Base-by-base conservation (phyloP, 2,888 invertebrate species). In the Hypomecis atomaria region DNA sequence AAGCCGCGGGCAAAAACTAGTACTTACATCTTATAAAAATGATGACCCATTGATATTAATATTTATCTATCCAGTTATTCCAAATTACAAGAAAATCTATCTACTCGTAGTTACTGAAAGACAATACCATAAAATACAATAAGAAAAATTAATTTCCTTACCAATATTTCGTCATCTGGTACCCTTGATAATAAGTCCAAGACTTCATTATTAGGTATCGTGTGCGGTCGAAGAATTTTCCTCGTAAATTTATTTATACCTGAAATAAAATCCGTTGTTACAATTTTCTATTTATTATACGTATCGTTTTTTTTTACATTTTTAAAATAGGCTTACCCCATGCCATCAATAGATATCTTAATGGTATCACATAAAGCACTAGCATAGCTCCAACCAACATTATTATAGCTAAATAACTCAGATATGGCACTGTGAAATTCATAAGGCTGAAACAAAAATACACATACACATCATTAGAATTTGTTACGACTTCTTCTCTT, bases 181-280 rank as follows among this genome's bases (percentile, higher is more conserved):
- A 99, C 97, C 73, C 99, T 94, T 0, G 99, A 98, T 68, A 99
- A 90, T 79, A 98, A 96, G 93, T 99, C 99, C 71, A 99, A 89
- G 7, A 99, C 92, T 94, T 99, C 99, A 91, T 99, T 99, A 90
- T 99, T 99, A 8, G 98, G 98, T 89, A 99, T 97, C 43, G 97
- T 96, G 86, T 99, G 97, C 6, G 99, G 99, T 72, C 98, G 94
- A 59, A 99, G 90, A 65, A 99, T 95, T 88, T 98, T 97, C 77
- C 98, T 95, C 36, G 98, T 96, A 88, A 99, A 99, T 90, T 99
- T 99, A 90, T 99, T 98, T 63, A 98, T 81, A 75, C 92, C 93
- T 93, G 76, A 1, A 83, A 85, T 43, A 10, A 7, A 23, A 42
- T 37, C n/a, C 7, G 8, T 6, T 23, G 23, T 23, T 3, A 23